phyloP scores from a whole-genome alignment of 2,113 vertebrate genomes.

The Pelecanoides urinatrix region DNA sequence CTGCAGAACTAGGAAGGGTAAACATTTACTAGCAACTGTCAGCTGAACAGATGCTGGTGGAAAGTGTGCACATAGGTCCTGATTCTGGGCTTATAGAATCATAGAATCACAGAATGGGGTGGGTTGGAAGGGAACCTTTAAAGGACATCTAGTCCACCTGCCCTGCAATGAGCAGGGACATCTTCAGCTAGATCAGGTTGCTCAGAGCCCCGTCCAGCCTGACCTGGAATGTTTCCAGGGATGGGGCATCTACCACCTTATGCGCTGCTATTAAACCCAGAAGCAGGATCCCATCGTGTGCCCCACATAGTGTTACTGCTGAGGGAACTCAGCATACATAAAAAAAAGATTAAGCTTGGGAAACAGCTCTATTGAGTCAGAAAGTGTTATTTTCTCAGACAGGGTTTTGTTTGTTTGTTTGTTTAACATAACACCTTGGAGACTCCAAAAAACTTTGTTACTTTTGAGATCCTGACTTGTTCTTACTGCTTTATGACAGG shows the following conservation, averaged over 20 bases:
- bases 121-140: not conserved
- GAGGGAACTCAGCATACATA: not conserved
- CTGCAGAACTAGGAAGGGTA: not conserved
- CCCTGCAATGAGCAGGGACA: not conserved
- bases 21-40: not conserved
- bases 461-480: not conserved
- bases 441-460: not conserved
- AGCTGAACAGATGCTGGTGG: not conserved
- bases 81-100: not conserved
- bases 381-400: not conserved
- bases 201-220: accelerated
- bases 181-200: not conserved
- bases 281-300: not conserved
- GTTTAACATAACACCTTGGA: not conserved
- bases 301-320: not conserved
- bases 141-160: not conserved
- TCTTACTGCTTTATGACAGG: not conserved
- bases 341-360: not conserved
- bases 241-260: not conserved
- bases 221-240: not conserved
- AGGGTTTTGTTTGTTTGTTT: not conserved
- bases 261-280: not conserved
- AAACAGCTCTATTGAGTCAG: not conserved
- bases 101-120: not conserved
- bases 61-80: not conserved